Evolutionary conservation across 1,140 invertebrate species (phyloP).

Genomic region (Drosophila bocki): DNA sequence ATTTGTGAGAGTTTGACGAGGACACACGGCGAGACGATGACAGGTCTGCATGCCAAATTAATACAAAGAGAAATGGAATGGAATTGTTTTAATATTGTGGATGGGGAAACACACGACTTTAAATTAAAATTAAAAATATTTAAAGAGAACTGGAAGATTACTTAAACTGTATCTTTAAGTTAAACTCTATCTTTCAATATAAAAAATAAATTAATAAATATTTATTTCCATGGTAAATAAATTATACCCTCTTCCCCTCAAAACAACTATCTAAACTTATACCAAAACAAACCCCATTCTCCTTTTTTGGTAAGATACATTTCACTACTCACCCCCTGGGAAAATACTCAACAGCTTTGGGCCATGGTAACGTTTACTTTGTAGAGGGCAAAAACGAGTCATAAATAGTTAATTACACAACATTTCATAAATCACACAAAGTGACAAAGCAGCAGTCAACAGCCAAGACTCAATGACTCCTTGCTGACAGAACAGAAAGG

Average conservation of each 20-base stretch:
- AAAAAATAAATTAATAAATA: background rate
- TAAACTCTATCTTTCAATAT: too few species aligned
- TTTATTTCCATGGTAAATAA: background rate
- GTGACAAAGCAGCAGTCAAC: slow-evolving; percentile 59
- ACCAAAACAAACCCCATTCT: background rate
- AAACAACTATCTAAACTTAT: background rate
- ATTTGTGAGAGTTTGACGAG: slow-evolving; percentile 47
- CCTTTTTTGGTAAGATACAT: slow-evolving; percentile 11
- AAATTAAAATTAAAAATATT: background rate
- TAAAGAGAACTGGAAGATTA: background rate
- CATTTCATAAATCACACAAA: slow-evolving; percentile 80
- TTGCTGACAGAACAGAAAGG: slow-evolving; percentile 33
- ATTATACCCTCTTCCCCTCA: background rate
- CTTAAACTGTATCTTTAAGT: too few species aligned
- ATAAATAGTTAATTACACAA: slow-evolving; percentile 81
- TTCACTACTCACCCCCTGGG: slow-evolving; percentile 6
- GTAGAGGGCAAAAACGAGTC: slow-evolving; percentile 42
- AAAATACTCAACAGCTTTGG: slow-evolving; percentile 13
- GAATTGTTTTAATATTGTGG: background rate
- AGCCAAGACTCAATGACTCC: slow-evolving; percentile 43
- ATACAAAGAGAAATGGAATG: slow-evolving; percentile 23
- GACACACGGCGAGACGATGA: slow-evolving; percentile 39
- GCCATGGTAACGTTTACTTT: slow-evolving; percentile 58
- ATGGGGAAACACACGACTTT: background rate
- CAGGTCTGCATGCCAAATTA: slow-evolving; percentile 59